phyloP scores from a whole-genome alignment of 2,888 invertebrate genomes.

The Bruchidius siliquastri region DNA sequence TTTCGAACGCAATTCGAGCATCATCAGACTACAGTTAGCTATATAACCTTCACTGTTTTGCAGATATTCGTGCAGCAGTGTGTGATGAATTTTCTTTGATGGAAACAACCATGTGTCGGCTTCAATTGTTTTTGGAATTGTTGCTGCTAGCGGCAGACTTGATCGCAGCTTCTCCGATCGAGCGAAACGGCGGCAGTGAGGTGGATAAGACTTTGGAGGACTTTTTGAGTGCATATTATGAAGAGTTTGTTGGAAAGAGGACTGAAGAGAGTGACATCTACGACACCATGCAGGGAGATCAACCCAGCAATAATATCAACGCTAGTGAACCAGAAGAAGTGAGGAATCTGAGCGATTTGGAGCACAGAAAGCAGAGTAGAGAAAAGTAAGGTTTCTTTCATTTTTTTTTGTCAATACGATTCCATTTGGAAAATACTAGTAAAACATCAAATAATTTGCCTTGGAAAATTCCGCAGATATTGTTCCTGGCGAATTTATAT shows the following conservation, averaged over 20 bases:
- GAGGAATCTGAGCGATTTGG: neutral
- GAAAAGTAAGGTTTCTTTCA: neutral
- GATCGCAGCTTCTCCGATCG: neutral
- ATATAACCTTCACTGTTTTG: no score
- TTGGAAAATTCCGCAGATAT: no score
- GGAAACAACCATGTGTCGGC: neutral
- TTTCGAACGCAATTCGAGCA: neutral
- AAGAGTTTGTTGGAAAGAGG: conserved; percentile 5
- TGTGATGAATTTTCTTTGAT: neutral
- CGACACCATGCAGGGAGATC: conserved; percentile 28
- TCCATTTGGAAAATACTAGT: no score
- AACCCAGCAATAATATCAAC: conserved; percentile 13
- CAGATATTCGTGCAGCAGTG: no score
- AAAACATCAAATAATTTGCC: no score
- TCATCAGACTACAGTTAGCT: neutral
- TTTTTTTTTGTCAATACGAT: neutral
- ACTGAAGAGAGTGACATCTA: conserved; percentile 14
- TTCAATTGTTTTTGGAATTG: neutral
- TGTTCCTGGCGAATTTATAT: no score
- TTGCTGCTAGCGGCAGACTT: neutral
- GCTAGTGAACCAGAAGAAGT: neutral
- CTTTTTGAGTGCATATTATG: conserved; percentile 11
- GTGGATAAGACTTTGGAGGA: conserved; percentile 15
- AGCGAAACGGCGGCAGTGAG: conserved; percentile 5
- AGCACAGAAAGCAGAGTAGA: neutral